Evolutionary conservation across 2,113 vertebrate species (phyloP).

Genomic region (Dermatemys mawii): DNA sequence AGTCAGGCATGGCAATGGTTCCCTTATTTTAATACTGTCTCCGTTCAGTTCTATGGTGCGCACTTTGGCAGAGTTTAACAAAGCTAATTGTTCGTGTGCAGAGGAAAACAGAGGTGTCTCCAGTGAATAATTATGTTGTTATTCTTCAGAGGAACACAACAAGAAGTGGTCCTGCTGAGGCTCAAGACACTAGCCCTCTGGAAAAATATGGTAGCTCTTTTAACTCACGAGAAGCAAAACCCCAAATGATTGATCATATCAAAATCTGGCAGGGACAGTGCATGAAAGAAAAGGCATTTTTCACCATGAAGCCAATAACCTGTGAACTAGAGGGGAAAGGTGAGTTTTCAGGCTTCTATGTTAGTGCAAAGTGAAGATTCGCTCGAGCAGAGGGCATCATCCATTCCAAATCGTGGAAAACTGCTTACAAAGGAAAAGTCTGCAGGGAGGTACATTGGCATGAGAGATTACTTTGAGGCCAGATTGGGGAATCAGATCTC

Average conservation of each 20-base stretch:
- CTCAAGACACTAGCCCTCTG: slow-evolving; percentile 14
- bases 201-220: neutral
- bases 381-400: neutral
- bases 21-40: slow-evolving; percentile 17
- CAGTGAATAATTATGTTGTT: slow-evolving; percentile 6
- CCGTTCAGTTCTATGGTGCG: neutral
- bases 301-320: neutral
- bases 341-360: neutral
- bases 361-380: neutral
- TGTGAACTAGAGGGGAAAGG: neutral
- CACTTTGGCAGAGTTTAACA: slow-evolving; percentile 38
- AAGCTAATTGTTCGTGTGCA: neutral
- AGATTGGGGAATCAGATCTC: neutral
- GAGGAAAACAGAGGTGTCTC: slow-evolving; percentile 45
- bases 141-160: neutral
- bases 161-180: slow-evolving; percentile 8
- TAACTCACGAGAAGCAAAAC: neutral
- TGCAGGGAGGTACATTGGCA: accelerated
- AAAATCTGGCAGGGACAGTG: neutral
- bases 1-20: neutral
- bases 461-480: slow-evolving; percentile 7
- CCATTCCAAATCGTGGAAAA: neutral
- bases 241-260: neutral
- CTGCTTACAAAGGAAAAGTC: neutral
- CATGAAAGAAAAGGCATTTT: neutral